Evolutionary conservation across 2,797 vertebrate genomes (phyloP).

Genomic region (Rhinatrema bivittatum): DNA sequence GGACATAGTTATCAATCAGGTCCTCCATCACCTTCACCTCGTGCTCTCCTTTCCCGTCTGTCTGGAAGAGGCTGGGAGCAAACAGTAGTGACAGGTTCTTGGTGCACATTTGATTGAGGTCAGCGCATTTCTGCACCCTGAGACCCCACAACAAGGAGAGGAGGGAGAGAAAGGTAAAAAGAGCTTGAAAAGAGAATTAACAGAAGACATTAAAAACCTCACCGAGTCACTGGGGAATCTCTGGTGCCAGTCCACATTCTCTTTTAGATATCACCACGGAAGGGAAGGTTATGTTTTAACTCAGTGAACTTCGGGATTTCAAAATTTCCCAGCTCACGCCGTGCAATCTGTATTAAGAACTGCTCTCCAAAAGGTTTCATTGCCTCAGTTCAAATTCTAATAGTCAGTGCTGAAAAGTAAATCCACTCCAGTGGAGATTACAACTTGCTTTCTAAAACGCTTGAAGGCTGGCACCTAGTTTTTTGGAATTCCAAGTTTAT

Average conservation of each 20-base stretch:
- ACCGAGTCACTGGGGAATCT: too few species aligned
- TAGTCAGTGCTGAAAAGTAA: too few species aligned
- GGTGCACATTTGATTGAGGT: slow-evolving; percentile 95
- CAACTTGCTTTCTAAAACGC: too few species aligned
- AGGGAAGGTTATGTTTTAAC: neutral
- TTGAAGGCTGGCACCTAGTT: too few species aligned
- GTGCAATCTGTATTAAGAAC: too few species aligned
- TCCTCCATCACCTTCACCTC: slow-evolving; percentile 94
- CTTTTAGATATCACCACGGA: neutral
- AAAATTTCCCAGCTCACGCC: neutral
- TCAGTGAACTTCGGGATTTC: neutral
- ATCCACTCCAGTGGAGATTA: too few species aligned
- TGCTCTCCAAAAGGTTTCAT: too few species aligned
- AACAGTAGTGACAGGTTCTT: slow-evolving; percentile 92
- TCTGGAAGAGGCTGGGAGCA: slow-evolving; percentile 93
- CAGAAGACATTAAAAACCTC: neutral
- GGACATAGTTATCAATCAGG: slow-evolving; percentile 85
- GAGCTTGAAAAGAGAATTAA: neutral
- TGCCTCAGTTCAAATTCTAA: too few species aligned
- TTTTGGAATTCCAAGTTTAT: too few species aligned
- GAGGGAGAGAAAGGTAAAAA: neutral
- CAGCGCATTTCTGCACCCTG: slow-evolving; percentile 91
- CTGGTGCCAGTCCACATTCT: too few species aligned
- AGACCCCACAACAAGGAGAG: neutral
- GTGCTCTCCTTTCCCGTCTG: slow-evolving; percentile 86